These are phyloP conservation scores for Rhynchomys soricoides DNA, from an alignment of 2,113 vertebrate genomes.

Conservation along the genomic window DNA sequence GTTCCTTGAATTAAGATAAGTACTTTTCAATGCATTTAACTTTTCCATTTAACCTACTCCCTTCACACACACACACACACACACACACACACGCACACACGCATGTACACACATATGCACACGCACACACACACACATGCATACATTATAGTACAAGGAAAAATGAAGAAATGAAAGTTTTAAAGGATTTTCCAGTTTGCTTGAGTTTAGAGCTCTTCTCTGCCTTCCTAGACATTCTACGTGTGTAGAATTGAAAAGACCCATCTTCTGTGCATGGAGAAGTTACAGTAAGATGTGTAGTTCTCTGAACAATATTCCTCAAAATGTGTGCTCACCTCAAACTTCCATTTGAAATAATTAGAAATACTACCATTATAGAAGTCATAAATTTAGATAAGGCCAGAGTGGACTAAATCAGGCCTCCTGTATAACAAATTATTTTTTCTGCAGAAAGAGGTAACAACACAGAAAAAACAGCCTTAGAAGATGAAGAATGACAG, in stretches of 20 bases:
- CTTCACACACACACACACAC: too few species aligned
- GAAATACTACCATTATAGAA: background rate
- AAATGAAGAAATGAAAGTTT: background rate
- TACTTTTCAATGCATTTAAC: background rate
- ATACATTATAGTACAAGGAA: background rate
- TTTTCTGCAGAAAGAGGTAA: background rate
- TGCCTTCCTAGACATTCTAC: background rate
- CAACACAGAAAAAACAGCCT: background rate
- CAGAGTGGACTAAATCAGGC: background rate
- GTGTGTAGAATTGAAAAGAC: background rate
- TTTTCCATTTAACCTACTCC: background rate
- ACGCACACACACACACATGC: too few species aligned
- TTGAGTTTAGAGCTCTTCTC: background rate
- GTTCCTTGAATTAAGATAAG: background rate
- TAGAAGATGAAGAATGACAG: background rate
- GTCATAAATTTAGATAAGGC: background rate
- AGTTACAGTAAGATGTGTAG: fast-evolving
- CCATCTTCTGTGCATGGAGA: background rate
- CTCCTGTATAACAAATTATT: background rate
- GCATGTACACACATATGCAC: too few species aligned
- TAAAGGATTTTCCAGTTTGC: background rate
- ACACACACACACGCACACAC: too few species aligned
- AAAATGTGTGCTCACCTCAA: background rate
- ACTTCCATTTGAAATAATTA: background rate
- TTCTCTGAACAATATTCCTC: background rate